These are phyloP conservation scores for Eulemur rubriventer DNA, from an alignment of 2,797 vertebrate species.

Conservation along the genomic window DNA sequence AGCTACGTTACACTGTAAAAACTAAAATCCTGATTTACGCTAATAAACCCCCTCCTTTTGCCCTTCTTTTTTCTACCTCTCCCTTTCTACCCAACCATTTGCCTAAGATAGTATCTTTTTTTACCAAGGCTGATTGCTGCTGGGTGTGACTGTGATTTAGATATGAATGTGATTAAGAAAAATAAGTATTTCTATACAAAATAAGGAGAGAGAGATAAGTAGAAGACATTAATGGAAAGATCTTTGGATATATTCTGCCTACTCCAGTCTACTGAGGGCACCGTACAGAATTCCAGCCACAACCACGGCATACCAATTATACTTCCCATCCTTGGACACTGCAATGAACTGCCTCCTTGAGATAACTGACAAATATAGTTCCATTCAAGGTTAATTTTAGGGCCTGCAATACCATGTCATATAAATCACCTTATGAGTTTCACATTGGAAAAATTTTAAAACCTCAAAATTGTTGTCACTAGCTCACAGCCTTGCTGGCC, in stretches of 20 bases:
- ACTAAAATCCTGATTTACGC: neutral
- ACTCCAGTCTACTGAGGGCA: neutral
- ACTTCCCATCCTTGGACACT: neutral
- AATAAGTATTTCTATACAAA: neutral
- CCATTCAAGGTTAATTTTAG: neutral
- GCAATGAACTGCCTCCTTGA: neutral
- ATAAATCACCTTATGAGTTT: neutral
- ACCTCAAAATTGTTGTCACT: neutral
- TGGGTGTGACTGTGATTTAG: neutral
- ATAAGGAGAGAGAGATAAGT: neutral
- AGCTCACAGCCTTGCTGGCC: neutral
- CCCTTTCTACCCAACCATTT: neutral
- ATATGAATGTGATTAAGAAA: neutral
- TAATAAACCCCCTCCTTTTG: neutral
- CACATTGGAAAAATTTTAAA: neutral
- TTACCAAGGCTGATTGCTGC: neutral
- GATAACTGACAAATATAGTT: neutral
- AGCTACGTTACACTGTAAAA: neutral
- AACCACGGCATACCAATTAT: neutral
- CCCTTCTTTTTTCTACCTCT: neutral
- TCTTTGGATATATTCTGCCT: neutral
- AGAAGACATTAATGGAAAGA: neutral
- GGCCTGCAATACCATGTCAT: neutral
- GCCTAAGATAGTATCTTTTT: neutral
- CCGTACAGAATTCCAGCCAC: neutral